Evolutionary conservation across 2,113 vertebrate species (phyloP).

Genomic region (Dicerorhinus sumatrensis): DNA sequence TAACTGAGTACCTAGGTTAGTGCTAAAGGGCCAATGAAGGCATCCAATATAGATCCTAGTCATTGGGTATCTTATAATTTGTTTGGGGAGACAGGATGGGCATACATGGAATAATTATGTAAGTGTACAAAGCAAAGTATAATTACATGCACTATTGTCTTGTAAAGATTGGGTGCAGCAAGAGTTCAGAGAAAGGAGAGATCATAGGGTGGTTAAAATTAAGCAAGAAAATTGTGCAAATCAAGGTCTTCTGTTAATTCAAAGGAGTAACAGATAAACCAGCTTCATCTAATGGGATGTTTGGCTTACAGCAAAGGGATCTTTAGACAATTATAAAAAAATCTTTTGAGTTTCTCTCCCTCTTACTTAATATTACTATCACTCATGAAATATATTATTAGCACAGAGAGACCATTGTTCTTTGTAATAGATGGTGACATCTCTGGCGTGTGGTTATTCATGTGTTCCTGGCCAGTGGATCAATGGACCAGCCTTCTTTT

Average conservation of each 20-base stretch:
- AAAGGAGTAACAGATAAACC: slow-evolving; percentile 41
- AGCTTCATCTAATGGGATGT: slow-evolving; percentile 24
- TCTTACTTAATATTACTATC: slow-evolving; percentile 38
- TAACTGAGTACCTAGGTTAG: background rate
- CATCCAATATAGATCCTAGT: background rate
- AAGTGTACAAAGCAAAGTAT: slow-evolving; percentile 34
- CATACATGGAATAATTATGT: background rate
- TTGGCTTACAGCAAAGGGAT: slow-evolving; percentile 53
- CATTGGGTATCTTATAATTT: background rate
- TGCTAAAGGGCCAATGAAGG: background rate
- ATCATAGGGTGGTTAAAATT: slow-evolving; percentile 5
- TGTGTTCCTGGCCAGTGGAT: background rate
- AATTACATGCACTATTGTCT: slow-evolving; percentile 18
- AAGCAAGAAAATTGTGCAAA: slow-evolving; percentile 50
- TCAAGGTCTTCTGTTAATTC: slow-evolving; percentile 9
- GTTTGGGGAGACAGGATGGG: slow-evolving; percentile 7
- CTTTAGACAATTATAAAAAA: slow-evolving; percentile 55
- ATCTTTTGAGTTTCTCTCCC: background rate
- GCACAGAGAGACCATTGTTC: slow-evolving; percentile 53
- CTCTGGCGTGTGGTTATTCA: slow-evolving; percentile 26
- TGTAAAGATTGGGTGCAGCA: background rate
- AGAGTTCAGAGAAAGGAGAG: slow-evolving; percentile 54
- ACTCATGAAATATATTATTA: slow-evolving; percentile 37
- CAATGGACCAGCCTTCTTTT: background rate
- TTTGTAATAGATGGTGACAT: slow-evolving; percentile 56